Percentiles rank a stretch among this genome's conserved stretches.
Conservation (phyloP, 2,888 invertebrate species). For the Dicranocentrus wangi region DNA sequence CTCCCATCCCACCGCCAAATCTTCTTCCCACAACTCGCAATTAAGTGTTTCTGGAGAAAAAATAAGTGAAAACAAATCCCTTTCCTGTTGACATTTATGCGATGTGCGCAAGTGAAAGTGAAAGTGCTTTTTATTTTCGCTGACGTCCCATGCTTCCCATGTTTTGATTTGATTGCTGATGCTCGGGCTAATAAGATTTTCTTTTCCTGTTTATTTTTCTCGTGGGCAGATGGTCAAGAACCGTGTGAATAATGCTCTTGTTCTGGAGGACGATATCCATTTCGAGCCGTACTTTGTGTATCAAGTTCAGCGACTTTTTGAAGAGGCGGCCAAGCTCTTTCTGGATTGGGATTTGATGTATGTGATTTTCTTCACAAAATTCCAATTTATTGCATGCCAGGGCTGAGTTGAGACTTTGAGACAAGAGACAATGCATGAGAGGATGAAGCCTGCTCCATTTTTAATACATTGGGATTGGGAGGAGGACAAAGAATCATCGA, state of each 20-base stretch:
- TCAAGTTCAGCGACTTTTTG: slow-evolving; percentile 80
- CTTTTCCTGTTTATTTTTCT: background rate
- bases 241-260: slow-evolving; percentile 80
- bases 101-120: background rate
- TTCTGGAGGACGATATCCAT: slow-evolving; percentile 95
- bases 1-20: too few relatives aligned
- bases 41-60: too few relatives aligned
- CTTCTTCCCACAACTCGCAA: too few relatives aligned
- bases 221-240: slow-evolving; percentile 79
- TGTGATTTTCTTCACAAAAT: slow-evolving; percentile 75
- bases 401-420: background rate
- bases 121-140: too few relatives aligned
- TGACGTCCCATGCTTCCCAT: too few relatives aligned
- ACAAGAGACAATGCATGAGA: too few relatives aligned
- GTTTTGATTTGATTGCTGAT: too few relatives aligned
- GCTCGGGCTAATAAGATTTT: slow-evolving; percentile 12
- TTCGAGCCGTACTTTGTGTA: slow-evolving; percentile 90
- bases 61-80: too few relatives aligned
- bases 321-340: slow-evolving; percentile 79
- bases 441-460: too few relatives aligned
- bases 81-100: slow-evolving; percentile 15
- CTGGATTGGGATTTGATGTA: slow-evolving; percentile 93
- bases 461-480: too few relatives aligned
- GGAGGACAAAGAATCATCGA: too few relatives aligned
- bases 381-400: slow-evolving; percentile 12